Conservation (phyloP, 2,888 invertebrate species). For the Leptothorax acervorum region DNA sequence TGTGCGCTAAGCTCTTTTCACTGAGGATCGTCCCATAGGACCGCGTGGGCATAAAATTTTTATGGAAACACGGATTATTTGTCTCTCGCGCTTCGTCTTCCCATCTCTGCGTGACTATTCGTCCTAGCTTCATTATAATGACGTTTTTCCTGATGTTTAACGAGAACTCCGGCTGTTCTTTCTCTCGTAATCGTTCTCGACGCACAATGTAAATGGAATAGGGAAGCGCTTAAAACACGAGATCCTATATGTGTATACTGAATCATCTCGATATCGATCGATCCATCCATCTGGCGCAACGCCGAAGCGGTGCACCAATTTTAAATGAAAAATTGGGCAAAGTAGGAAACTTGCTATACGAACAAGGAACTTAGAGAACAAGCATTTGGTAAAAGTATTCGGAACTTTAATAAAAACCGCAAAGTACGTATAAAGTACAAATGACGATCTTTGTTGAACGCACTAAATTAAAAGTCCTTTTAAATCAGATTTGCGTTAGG, state of each 20-base stretch:
- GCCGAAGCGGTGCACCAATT: slow-evolving; percentile 32
- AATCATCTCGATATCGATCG: slow-evolving; percentile 26
- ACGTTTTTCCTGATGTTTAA: slow-evolving; percentile 26
- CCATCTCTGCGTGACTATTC: slow-evolving; percentile 5
- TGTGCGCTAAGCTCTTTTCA: slow-evolving; percentile 69
- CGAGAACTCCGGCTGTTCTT: slow-evolving; percentile 18
- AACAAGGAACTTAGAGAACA: slow-evolving; percentile 19
- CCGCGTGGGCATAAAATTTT: slow-evolving; percentile 69
- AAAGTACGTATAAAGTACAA: slow-evolving; percentile 1
- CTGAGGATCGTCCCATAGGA: slow-evolving; percentile 54
- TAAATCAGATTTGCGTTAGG: neutral
- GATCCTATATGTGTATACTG: neutral
- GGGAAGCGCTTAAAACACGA: neutral
- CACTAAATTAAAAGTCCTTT: neutral
- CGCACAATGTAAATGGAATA: slow-evolving; percentile 15
- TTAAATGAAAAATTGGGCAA: slow-evolving; percentile 45
- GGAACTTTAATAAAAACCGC: slow-evolving; percentile 42
- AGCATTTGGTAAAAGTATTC: neutral
- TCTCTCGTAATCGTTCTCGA: slow-evolving; percentile 3
- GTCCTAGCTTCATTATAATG: slow-evolving; percentile 20
- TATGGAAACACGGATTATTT: slow-evolving; percentile 73
- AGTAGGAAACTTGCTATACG: slow-evolving; percentile 35
- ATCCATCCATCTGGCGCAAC: slow-evolving; percentile 22
- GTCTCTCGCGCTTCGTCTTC: slow-evolving; percentile 24
- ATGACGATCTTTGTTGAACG: slow-evolving; percentile 25